Conservation (phyloP, 2,797 vertebrate species). For the Paratrypauchen microcephalus region DNA sequence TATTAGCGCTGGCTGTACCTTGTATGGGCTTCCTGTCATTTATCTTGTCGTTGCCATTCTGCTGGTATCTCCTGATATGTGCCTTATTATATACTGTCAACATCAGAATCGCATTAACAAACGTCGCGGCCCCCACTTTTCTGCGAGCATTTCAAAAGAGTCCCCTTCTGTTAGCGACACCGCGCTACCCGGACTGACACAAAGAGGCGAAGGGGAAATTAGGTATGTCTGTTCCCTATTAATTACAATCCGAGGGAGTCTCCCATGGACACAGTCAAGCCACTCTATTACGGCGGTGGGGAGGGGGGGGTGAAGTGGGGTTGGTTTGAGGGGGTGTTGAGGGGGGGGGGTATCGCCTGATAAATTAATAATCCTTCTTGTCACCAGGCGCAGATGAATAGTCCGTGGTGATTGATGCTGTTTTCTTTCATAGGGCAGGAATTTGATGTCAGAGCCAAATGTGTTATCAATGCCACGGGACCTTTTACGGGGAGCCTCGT, state of each 20-base stretch:
- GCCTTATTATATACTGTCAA: conserved; percentile 70
- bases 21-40: conserved; percentile 49
- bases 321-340: conserved; percentile 15
- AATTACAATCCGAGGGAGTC: conserved; percentile 85
- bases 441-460: conserved; percentile 97
- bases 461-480: conserved; percentile 98
- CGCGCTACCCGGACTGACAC: conserved; percentile 75
- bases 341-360: conserved; percentile 80
- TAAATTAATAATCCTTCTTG: conserved; percentile 86
- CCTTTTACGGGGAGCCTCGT: conserved; percentile 91
- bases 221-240: conserved; percentile 86
- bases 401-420: conserved; percentile 85
- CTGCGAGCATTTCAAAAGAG: conserved; percentile 68
- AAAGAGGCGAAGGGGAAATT: conserved; percentile 82
- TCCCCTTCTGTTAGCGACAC: conserved; percentile 70
- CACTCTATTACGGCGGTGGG: conserved; percentile 76
- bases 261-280: conserved; percentile 79
- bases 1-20: conserved; percentile 29
- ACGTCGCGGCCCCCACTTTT: conserved; percentile 62
- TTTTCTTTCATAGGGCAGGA: conserved; percentile 94
- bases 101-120: conserved; percentile 76
- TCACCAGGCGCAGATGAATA: conserved; percentile 82
- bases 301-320: conserved; percentile 2
- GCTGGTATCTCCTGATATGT: conserved; percentile 67
- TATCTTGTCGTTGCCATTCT: conserved; percentile 60